These are phyloP conservation scores for Microplitis mediator DNA, from an alignment of 1,140 invertebrate genomes.

Conservation along the genomic window DNA sequence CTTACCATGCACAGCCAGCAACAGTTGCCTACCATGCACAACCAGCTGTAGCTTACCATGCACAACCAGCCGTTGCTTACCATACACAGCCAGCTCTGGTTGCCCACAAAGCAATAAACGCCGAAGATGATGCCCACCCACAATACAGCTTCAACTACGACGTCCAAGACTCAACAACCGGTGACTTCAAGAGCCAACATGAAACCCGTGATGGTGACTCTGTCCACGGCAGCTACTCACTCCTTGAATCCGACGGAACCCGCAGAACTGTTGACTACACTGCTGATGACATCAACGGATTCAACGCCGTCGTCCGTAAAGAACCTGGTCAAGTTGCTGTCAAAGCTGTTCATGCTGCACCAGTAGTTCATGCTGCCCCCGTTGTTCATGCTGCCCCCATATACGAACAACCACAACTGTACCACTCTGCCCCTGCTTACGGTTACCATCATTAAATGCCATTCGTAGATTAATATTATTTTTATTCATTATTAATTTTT, in stretches of 20 bases:
- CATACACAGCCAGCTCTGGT: constrained; percentile 10
- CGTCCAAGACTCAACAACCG: constrained; percentile 61
- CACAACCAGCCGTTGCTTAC: constrained; percentile 20
- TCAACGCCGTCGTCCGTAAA: constrained; percentile 45
- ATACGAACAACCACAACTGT: not conserved
- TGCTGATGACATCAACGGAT: constrained; percentile 51
- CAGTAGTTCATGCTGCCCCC: constrained; percentile 3
- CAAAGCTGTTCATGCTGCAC: constrained; percentile 23
- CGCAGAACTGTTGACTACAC: constrained; percentile 55
- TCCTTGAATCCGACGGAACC: constrained; percentile 72
- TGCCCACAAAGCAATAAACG: constrained; percentile 14
- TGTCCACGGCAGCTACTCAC: constrained; percentile 65
- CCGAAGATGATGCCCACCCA: constrained; percentile 19
- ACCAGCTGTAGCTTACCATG: not conserved
- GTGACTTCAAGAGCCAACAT: constrained; percentile 62
- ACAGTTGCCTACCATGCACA: constrained; percentile 23
- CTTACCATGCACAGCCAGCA: too few species aligned
- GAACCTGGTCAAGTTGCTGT: constrained; percentile 26
- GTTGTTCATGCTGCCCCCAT: constrained; percentile 16
- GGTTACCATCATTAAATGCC: constrained; percentile 13
- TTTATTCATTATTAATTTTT: not conserved
- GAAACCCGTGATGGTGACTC: constrained; percentile 63
- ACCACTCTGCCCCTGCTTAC: constrained; percentile 13
- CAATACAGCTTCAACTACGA: constrained; percentile 51
- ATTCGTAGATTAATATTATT: not conserved